Conservation (phyloP, 2,888 invertebrate genomes). For the Lysandra bellargus region DNA sequence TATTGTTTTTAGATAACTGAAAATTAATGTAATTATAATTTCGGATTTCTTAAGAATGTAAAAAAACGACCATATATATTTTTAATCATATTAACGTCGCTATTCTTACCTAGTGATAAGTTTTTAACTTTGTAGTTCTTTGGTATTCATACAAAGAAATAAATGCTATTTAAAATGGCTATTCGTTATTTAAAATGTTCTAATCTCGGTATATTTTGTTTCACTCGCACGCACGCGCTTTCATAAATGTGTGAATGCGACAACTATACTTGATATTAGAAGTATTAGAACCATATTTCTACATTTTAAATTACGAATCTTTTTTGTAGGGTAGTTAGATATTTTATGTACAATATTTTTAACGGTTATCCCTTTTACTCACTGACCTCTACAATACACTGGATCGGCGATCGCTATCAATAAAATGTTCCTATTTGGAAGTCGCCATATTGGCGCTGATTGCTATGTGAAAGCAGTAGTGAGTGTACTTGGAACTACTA, state of each 20-base stretch:
- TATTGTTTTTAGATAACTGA: neutral
- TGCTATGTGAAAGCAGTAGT: too few species aligned
- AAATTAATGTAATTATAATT: too few species aligned
- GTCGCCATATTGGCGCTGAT: too few species aligned
- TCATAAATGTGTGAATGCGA: too few species aligned
- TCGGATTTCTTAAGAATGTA: too few species aligned
- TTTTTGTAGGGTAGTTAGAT: neutral
- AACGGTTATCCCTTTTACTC: neutral
- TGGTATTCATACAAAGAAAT: slow-evolving; percentile 6
- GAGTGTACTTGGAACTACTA: too few species aligned
- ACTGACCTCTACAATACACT: too few species aligned
- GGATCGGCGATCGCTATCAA: too few species aligned
- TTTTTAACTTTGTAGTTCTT: neutral
- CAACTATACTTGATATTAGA: neutral
- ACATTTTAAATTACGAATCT: neutral
- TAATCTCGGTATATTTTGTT: neutral
- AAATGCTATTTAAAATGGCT: neutral
- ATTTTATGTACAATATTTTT: neutral
- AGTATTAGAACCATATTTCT: too few species aligned
- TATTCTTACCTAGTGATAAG: neutral
- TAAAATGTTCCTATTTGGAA: too few species aligned
- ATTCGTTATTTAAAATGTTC: neutral
- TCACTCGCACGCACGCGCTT: neutral
- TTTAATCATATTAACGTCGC: neutral
- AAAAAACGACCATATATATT: neutral